Conservation (phyloP, 2,113 vertebrate genomes). For the Kobus ellipsiprymnus region DNA sequence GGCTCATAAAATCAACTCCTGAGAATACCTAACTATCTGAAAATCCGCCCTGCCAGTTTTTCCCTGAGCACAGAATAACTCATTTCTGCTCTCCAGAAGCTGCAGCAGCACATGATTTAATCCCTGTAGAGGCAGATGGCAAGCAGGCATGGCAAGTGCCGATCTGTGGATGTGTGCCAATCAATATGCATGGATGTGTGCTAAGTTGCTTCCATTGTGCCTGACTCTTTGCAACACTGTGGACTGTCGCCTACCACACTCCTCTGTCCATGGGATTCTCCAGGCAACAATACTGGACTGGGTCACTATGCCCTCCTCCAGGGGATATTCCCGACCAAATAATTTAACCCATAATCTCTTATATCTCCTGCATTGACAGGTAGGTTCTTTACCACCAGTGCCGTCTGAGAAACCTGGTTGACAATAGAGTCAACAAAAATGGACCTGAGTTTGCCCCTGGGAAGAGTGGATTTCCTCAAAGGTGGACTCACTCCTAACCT, state of each 20-base stretch:
- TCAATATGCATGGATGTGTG: background rate
- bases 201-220: background rate
- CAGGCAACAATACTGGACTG: background rate
- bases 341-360: background rate
- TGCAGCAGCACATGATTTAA: background rate
- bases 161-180: background rate
- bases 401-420: background rate
- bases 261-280: background rate
- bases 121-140: background rate
- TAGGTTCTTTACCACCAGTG: background rate
- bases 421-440: background rate
- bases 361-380: background rate
- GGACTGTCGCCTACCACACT: background rate
- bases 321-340: background rate
- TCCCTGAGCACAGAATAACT: background rate
- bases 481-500: background rate
- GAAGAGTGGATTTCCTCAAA: background rate
- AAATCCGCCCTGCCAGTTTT: background rate
- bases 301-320: background rate
- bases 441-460: no score
- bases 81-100: background rate
- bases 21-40: background rate
- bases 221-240: fast-evolving
- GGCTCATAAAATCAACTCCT: background rate
- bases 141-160: background rate